These are phyloP conservation scores for Clamator glandarius DNA, from an alignment of 2,797 vertebrate species.

Conservation along the genomic window DNA sequence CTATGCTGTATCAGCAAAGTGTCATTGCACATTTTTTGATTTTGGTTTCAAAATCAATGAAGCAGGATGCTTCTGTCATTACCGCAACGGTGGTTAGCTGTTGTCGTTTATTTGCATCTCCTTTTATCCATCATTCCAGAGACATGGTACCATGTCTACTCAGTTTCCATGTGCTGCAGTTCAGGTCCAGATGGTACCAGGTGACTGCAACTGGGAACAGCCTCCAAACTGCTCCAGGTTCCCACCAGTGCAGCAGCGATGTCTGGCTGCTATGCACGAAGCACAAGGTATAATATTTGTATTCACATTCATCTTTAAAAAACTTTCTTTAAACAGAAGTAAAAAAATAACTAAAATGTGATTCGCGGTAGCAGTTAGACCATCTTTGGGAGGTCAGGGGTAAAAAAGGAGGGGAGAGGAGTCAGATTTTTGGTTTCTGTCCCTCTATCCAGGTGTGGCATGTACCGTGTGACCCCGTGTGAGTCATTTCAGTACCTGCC, in stretches of 20 bases:
- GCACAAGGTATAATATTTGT: neutral
- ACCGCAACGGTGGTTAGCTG: neutral
- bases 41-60: neutral
- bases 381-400: neutral
- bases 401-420: neutral
- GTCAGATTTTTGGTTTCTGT: neutral
- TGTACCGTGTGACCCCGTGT: neutral
- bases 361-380: neutral
- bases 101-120: neutral
- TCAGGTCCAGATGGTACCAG: neutral
- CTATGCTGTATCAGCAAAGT: neutral
- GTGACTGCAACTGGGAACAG: neutral
- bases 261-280: neutral
- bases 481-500: neutral
- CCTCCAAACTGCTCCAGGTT: neutral
- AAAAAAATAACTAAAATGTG: neutral
- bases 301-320: neutral
- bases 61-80: neutral
- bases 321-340: neutral
- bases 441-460: neutral
- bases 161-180: neutral
- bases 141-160: accelerated
- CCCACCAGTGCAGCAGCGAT: neutral
- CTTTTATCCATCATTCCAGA: neutral
- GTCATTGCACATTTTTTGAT: neutral